Percentiles rank a stretch among this genome's conserved stretches.
Evolutionary conservation across 2,113 vertebrate genomes (phyloP).

Genomic region (zebrafish (Danio rerio)): DNA sequence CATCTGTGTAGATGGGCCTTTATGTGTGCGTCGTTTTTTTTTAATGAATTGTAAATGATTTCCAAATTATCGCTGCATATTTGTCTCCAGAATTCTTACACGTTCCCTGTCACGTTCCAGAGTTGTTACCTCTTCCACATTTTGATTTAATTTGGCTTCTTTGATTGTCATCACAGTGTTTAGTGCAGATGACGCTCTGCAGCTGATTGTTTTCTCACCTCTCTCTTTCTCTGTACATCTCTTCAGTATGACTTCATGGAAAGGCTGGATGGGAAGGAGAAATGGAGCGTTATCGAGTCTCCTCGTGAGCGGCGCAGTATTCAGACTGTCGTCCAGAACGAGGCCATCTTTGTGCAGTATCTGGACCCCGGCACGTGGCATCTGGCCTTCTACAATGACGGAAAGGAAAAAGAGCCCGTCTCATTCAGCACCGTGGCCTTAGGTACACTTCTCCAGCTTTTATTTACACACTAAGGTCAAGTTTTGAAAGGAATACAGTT

Average conservation of each 20-base stretch:
- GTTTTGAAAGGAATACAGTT: background rate
- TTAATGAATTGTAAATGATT: conserved; percentile 29
- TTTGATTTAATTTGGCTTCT: conserved; percentile 36
- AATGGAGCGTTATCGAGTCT: conserved; percentile 89
- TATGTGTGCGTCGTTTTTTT: background rate
- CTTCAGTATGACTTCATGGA: conserved; percentile 92
- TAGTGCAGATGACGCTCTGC: background rate
- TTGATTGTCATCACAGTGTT: background rate
- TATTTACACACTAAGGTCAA: conserved; percentile 23
- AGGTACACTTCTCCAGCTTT: conserved; percentile 71
- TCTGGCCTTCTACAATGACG: conserved; percentile 90
- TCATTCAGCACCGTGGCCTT: conserved; percentile 85
- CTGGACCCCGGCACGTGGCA: conserved; percentile 87
- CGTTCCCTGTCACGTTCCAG: conserved; percentile 4
- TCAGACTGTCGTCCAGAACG: conserved; percentile 88
- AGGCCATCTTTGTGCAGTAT: conserved; percentile 88
- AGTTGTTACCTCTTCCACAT: conserved; percentile 17
- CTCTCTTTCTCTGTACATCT: background rate
- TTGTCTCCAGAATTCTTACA: conserved; percentile 28
- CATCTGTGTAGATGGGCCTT: conserved; percentile 10
- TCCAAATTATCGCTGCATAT: conserved; percentile 43
- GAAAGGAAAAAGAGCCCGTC: conserved; percentile 86
- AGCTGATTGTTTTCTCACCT: background rate
- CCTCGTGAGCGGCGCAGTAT: conserved; percentile 85
- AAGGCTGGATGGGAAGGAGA: conserved; percentile 88